Conservation (phyloP, 1,140 invertebrate species). For the Rhynchophorus ferrugineus region DNA sequence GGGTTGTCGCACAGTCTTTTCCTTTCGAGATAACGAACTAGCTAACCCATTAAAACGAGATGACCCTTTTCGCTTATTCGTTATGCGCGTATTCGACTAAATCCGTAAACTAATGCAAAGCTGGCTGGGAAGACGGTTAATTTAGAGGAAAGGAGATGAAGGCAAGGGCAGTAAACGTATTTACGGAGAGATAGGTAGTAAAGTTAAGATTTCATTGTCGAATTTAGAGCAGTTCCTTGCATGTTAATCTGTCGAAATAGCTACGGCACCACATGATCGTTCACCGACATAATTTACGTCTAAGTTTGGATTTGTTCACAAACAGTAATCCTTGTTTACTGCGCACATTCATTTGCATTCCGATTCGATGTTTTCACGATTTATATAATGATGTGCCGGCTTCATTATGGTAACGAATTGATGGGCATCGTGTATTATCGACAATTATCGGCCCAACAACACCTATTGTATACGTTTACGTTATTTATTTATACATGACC, state of each 20-base stretch:
- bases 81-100: not conserved
- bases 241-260: slow-evolving; percentile 36
- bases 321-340: slow-evolving; percentile 34
- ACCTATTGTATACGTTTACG: slow-evolving; percentile 1
- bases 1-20: not conserved
- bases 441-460: slow-evolving; percentile 10
- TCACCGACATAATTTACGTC: slow-evolving; percentile 40
- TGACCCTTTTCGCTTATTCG: not conserved
- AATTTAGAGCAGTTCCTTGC: slow-evolving; percentile 31
- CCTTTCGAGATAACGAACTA: not conserved
- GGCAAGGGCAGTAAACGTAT: slow-evolving; percentile 30
- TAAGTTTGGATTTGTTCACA: slow-evolving; percentile 36
- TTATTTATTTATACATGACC: slow-evolving; percentile 12
- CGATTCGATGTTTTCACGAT: slow-evolving; percentile 26
- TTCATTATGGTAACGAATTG: slow-evolving; percentile 6
- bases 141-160: slow-evolving; percentile 15
- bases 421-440: slow-evolving; percentile 10
- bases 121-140: slow-evolving; percentile 4
- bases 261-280: slow-evolving; percentile 36
- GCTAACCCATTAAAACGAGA: not conserved
- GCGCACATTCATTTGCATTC: slow-evolving; percentile 33
- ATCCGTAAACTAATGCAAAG: not conserved
- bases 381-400: slow-evolving; percentile 27
- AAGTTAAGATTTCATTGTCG: slow-evolving; percentile 35
- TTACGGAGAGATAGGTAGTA: slow-evolving; percentile 34